These are phyloP conservation scores for Aphis gossypii DNA, from an alignment of 1,140 invertebrate species.

Conservation along the genomic window DNA sequence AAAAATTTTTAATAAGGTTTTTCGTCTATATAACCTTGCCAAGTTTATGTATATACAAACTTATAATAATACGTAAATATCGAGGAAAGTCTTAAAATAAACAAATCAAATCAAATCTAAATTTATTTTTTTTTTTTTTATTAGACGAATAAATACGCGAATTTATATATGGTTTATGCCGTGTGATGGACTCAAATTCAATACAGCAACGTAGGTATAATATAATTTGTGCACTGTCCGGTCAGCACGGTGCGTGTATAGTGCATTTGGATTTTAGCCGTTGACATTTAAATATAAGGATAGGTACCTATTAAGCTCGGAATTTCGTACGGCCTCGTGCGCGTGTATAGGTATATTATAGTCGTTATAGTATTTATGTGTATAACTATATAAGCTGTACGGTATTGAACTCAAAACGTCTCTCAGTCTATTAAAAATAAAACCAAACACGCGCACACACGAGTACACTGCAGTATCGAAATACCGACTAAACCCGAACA, in stretches of 20 bases:
- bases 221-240: background rate
- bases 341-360: background rate
- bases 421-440: conserved; percentile 11
- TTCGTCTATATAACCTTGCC: background rate
- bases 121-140: background rate
- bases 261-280: background rate
- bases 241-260: background rate
- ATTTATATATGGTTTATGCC: background rate
- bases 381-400: background rate
- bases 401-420: background rate
- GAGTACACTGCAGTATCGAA: background rate
- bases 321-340: background rate
- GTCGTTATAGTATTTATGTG: background rate
- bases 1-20: background rate
- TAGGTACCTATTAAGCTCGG: background rate
- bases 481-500: background rate
- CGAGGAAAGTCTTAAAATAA: background rate
- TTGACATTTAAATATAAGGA: background rate
- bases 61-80: background rate
- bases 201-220: too few species aligned
- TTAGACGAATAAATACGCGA: background rate
- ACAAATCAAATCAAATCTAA: background rate
- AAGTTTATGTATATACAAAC: background rate
- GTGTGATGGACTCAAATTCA: too few species aligned
- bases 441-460: background rate